A percentile compares a stretch with the other conserved stretches of the same genome.
phyloP scores from a whole-genome alignment of 92 coral and sea anemone species.

The Paramuricea clavata region DNA sequence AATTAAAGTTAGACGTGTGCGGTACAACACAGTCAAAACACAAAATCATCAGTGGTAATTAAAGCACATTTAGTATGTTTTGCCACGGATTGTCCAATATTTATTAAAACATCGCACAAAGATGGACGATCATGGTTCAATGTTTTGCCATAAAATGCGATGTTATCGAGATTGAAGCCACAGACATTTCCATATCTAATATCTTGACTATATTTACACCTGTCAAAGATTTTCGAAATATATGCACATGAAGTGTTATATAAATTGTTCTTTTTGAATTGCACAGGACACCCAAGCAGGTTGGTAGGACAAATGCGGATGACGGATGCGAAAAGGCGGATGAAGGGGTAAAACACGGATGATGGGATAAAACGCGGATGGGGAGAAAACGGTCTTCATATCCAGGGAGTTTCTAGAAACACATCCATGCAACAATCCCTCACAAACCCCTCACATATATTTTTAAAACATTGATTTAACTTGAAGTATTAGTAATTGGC shows the following conservation, averaged over 20 bases:
- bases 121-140: background rate
- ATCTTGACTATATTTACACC: slow-evolving; percentile 12
- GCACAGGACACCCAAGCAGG: background rate
- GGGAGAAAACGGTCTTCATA: too few species aligned
- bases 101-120: background rate
- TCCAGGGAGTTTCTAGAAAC: too few species aligned
- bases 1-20: background rate
- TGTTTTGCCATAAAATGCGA: background rate
- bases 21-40: background rate
- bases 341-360: too few species aligned
- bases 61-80: background rate
- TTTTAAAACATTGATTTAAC: too few species aligned
- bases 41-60: background rate
- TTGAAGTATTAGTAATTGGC: too few species aligned
- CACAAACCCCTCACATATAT: too few species aligned
- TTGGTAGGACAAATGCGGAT: too few species aligned
- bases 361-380: too few species aligned
- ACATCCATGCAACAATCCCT: too few species aligned
- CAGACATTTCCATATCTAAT: background rate
- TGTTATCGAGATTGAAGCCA: background rate
- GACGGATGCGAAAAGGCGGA: too few species aligned
- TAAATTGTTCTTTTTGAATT: background rate
- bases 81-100: background rate
- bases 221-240: background rate
- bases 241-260: background rate